A percentile compares a stretch with the other conserved stretches of the same genome.
These are phyloP conservation scores for Lysiphlebus fabarum DNA, from an alignment of 1,140 invertebrate species.

Conservation along the genomic window DNA sequence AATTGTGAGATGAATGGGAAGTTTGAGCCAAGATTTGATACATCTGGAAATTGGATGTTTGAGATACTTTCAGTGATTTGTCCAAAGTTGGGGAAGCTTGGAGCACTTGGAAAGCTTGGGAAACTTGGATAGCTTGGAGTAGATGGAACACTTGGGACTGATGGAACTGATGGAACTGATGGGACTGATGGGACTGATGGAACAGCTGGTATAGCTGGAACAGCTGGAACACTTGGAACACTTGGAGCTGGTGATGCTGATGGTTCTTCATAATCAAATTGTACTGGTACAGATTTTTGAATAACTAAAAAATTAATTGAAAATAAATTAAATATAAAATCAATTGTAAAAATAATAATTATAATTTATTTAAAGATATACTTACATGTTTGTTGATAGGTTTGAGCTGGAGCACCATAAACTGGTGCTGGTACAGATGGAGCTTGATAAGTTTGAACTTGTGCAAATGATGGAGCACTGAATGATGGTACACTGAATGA, in stretches of 20 bases:
- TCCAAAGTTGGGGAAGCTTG: neutral
- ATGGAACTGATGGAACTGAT: neutral
- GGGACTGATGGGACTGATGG: neutral
- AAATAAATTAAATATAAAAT: neutral
- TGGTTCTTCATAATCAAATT: neutral
- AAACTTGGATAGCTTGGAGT: neutral
- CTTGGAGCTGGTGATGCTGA: neutral
- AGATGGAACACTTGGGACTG: neutral
- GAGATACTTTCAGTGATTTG: slow-evolving; percentile 8
- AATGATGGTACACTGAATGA: neutral
- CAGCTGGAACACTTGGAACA: neutral
- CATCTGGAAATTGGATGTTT: neutral
- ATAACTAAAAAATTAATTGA: too few species aligned
- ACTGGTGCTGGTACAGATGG: slow-evolving; percentile 7
- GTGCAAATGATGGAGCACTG: neutral
- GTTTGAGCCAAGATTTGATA: neutral
- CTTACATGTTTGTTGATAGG: neutral
- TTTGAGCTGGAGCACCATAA: slow-evolving; percentile 21
- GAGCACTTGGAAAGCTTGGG: neutral
- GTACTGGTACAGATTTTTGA: neutral
- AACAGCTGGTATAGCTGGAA: neutral
- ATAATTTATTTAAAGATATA: neutral
- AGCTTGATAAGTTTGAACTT: slow-evolving; percentile 3
- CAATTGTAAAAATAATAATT: too few species aligned
- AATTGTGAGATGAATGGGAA: neutral